phyloP scores from a whole-genome alignment of 2,797 vertebrate genomes.

The Sardinella longiceps region DNA sequence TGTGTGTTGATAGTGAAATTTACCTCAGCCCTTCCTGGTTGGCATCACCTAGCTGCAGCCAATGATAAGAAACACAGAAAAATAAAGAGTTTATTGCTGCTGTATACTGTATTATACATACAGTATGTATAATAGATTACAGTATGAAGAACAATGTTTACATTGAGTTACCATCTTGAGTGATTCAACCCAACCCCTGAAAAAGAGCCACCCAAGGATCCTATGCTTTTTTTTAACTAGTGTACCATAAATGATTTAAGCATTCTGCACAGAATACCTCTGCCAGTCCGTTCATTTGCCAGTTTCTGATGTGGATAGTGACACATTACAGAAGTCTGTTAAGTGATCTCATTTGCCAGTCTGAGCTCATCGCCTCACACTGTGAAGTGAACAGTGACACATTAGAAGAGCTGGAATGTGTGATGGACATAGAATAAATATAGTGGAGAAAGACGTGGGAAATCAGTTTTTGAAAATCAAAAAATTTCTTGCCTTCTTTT shows the following conservation, averaged over 20 bases:
- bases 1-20: background rate
- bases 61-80: background rate
- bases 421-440: background rate
- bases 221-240: background rate
- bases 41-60: background rate
- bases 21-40: background rate
- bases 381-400: background rate
- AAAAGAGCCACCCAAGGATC: background rate
- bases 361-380: background rate
- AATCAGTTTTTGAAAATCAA: too few relatives aligned
- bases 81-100: constrained; percentile 37
- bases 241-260: background rate
- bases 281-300: background rate
- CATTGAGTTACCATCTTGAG: background rate
- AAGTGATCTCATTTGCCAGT: background rate
- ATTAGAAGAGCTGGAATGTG: background rate
- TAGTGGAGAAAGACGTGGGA: background rate
- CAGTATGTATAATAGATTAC: background rate
- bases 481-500: too few relatives aligned
- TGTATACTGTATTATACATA: too few relatives aligned
- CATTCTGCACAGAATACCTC: background rate
- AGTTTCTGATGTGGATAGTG: background rate
- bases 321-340: background rate
- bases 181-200: background rate
- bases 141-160: background rate